Evolutionary conservation across 2,113 vertebrate species (phyloP), one percentile per base, ranked within the genome.

Genomic region (Verasper variegatus): DNA sequence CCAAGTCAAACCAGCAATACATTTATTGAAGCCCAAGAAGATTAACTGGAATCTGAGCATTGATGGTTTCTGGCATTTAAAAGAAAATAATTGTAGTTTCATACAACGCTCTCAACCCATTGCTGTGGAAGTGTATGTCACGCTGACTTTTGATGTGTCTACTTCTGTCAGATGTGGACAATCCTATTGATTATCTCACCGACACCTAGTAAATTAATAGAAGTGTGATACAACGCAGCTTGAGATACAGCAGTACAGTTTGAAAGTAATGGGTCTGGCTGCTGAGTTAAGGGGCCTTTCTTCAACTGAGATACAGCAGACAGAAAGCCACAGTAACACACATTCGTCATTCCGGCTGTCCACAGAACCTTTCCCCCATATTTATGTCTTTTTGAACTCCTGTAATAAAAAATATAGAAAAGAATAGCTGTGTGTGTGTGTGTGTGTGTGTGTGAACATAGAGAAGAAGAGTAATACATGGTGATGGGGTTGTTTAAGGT

Each of bases 351-450:
- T 35, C 13, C 31, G 31, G 37, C 42, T 63, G 76, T 67, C 74
- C 1, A 3, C n/a, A 64, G 56, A 87, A 82, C 71, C 67, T 85
- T 71, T 78, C 65, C 69, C 42, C 7, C 26, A 49, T 74, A 79
- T 83, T 85, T 79, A 79, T 81, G 68, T 26, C 27, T 57, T 74
- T 88, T 60, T 66, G 47, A 83, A 81, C 57, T 76, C 4, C 9
- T 68, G 74, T 64, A 72, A 74, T 67, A 84, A 58, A 82, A 81
- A 83, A 83, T 67, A 86, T 55, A 3, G 68, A 62, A 84, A 78
- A n/a, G 18, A 80, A 68, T 17, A 55, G 24, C 15, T 5, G 2
- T 1, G 20, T 3, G 49, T 68, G 7, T 65, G 55, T 47, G 52
- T 59, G 64, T 52, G 40, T 63, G 7, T 65, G 55, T 40, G 52